Conservation (phyloP, 2,888 invertebrate species). For the Apotomis turbidana region DNA sequence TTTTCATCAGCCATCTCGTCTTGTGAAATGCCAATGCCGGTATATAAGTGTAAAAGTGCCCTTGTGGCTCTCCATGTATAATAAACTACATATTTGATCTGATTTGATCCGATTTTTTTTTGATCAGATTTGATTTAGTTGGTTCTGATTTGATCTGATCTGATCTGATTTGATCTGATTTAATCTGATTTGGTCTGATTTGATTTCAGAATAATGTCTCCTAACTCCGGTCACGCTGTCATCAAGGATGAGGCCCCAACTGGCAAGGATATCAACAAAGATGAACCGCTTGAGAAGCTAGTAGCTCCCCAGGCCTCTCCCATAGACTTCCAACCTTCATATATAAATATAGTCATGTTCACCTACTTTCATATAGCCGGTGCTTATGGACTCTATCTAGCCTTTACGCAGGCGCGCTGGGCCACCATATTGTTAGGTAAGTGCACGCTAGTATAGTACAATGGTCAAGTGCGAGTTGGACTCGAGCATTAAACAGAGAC, state of each 20-base stretch:
- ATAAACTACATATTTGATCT: too few relatives aligned
- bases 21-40: too few relatives aligned
- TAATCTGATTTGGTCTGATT: too few relatives aligned
- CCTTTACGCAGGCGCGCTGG: constrained; percentile 11
- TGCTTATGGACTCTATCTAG: constrained; percentile 11
- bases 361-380: constrained; percentile 15
- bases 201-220: not conserved
- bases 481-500: too few relatives aligned
- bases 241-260: not conserved
- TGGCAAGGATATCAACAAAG: not conserved
- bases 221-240: not conserved
- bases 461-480: too few relatives aligned
- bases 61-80: too few relatives aligned
- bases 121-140: too few relatives aligned
- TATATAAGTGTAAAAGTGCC: too few relatives aligned
- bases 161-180: too few relatives aligned
- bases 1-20: too few relatives aligned
- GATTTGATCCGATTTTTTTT: too few relatives aligned
- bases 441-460: not conserved
- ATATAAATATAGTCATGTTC: constrained; percentile 5
- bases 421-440: constrained; percentile 15
- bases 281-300: not conserved
- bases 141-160: too few relatives aligned
- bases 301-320: constrained; percentile 17
- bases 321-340: not conserved